These are phyloP conservation scores for Adelognathus sp. DNA, from an alignment of 2,888 invertebrate genomes.

Conservation along the genomic window DNA sequence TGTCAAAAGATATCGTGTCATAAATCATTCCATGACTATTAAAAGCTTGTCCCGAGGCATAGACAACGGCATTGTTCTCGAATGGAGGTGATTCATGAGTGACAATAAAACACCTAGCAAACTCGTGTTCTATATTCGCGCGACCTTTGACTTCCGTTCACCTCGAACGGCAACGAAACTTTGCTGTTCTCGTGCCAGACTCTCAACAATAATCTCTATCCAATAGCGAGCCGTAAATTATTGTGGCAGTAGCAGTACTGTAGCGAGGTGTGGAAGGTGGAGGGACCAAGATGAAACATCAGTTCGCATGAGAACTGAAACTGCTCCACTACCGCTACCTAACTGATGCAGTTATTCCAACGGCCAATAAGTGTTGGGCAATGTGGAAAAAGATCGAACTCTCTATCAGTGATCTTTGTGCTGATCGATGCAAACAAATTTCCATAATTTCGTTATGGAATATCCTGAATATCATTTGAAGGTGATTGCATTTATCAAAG, in stretches of 20 bases:
- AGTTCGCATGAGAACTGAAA: conserved; percentile 20
- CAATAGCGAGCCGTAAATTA: not conserved
- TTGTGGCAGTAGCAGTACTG: not conserved
- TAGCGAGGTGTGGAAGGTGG: conserved; percentile 11
- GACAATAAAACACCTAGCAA: conserved; percentile 55
- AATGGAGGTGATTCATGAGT: conserved; percentile 37
- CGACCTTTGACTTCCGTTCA: conserved; percentile 50
- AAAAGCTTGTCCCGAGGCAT: not conserved
- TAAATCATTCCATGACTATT: conserved; percentile 45
- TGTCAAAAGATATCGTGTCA: conserved; percentile 47
- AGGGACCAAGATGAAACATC: not conserved
- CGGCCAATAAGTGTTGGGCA: not conserved
- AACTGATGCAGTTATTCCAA: not conserved
- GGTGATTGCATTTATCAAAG: no score
- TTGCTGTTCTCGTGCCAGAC: conserved; percentile 37
- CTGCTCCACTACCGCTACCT: not conserved
- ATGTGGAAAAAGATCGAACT: not conserved
- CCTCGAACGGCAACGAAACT: conserved; percentile 9
- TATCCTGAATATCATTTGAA: no score
- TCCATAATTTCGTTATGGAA: not conserved
- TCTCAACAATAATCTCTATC: conserved; percentile 24
- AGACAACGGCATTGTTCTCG: conserved; percentile 39
- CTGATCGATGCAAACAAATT: not conserved
- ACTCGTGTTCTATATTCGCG: conserved; percentile 32
- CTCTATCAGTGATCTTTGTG: not conserved